These are phyloP conservation scores for Oostethus manadensis DNA, from an alignment of 2,113 vertebrate species.

Conservation along the genomic window DNA sequence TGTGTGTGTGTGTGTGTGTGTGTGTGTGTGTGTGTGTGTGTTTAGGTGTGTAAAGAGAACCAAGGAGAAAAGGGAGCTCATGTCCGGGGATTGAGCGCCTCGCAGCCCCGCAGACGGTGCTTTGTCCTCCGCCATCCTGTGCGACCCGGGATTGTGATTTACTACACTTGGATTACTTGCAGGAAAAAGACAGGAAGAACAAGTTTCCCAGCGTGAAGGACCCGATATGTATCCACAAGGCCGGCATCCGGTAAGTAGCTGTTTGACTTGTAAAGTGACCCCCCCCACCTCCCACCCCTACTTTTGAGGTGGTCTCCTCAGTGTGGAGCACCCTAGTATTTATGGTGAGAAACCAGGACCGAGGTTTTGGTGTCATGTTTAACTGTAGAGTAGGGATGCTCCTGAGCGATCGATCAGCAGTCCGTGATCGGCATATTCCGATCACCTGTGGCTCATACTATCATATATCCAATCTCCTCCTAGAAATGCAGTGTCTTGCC, in stretches of 20 bases:
- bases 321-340: constrained; percentile 56
- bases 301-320: constrained; percentile 31
- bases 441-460: background rate
- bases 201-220: constrained; percentile 46
- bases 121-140: constrained; percentile 67
- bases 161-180: constrained; percentile 59
- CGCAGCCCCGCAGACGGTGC: constrained; percentile 43
- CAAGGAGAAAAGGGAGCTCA: constrained; percentile 39
- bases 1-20: constrained; percentile 45
- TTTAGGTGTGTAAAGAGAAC: constrained; percentile 43
- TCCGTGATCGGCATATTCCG: background rate
- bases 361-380: no score
- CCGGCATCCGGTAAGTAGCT: constrained; percentile 89
- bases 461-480: no score
- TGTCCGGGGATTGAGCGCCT: constrained; percentile 46
- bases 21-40: constrained; percentile 42
- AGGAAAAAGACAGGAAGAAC: constrained; percentile 32
- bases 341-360: constrained; percentile 16
- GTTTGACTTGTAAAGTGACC: constrained; percentile 38
- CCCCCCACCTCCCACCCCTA: background rate
- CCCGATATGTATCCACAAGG: constrained; percentile 90
- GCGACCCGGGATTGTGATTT: constrained; percentile 58
- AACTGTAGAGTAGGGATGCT: no score
- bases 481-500: no score
- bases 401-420: no score